A percentile compares a stretch with the other conserved stretches of the same genome.
Conservation (phyloP, 2,797 vertebrate species). For the Sebastes paucispinis region DNA sequence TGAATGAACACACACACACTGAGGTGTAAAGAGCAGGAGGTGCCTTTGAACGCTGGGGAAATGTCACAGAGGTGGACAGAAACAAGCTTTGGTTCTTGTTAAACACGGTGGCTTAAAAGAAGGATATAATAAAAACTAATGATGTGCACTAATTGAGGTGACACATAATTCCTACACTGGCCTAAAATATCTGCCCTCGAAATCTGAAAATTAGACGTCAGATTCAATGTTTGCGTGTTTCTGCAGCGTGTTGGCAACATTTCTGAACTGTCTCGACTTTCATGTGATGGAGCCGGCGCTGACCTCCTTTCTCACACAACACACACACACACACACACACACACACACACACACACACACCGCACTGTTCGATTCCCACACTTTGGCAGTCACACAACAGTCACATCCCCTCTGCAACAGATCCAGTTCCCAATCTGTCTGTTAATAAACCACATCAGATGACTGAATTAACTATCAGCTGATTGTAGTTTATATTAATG, state of each 20-base stretch:
- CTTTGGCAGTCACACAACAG: background rate
- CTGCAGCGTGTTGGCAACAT: slow-evolving; percentile 4
- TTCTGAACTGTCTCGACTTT: slow-evolving; percentile 17
- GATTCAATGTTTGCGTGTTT: background rate
- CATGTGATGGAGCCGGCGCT: slow-evolving; percentile 25
- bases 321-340: too few relatives aligned
- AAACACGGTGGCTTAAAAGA: background rate
- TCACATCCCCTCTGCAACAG: background rate
- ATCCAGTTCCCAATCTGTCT: slow-evolving; percentile 12
- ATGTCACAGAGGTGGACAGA: slow-evolving; percentile 2
- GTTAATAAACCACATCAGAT: slow-evolving; percentile 24
- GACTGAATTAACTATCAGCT: slow-evolving; percentile 50
- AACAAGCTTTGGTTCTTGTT: background rate
- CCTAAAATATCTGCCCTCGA: background rate
- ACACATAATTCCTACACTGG: background rate
- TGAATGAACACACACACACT: background rate
- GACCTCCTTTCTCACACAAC: background rate
- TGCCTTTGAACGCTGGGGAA: background rate
- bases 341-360: background rate
- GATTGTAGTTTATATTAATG: slow-evolving; percentile 33
- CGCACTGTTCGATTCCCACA: slow-evolving; percentile 6
- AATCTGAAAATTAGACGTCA: background rate
- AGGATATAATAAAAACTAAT: background rate
- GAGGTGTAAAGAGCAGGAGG: background rate
- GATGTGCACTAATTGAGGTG: background rate